Base-by-base conservation (phyloP, 1,140 invertebrate genomes). In the Homalodisca vitripennis region DNA sequence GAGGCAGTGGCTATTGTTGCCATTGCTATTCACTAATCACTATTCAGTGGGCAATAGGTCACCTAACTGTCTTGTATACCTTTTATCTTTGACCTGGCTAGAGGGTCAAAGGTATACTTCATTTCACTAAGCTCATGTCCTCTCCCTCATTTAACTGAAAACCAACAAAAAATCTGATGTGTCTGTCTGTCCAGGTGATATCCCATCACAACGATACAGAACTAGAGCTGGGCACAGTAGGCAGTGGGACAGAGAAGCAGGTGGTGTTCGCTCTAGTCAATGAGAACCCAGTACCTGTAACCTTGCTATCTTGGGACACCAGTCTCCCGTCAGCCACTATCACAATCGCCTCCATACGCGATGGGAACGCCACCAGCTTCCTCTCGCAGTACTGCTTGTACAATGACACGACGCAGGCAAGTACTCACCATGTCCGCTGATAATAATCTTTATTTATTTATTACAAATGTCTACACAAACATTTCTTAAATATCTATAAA, bases 151-250 rank as follows among this genome's bases (percentile, higher is more conserved):
- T n/a, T n/a, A n/a, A n/a, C n/a, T n/a, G n/a, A n/a, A n/a, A n/a
- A n/a, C n/a, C n/a, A n/a, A n/a, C n/a, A n/a, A n/a, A n/a, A n/a
- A n/a, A n/a, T n/a, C n/a, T n/a, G n/a, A n/a, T n/a, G n/a, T 41
- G 34, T 41, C 34, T 41, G 6, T 41, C 34, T 41, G 34, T 51
- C 3, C 26, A 60, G 55, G 55, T 60, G 55, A 60, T 55, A 14
- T 68, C 51, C 32, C 30, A n/a, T 34, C 41, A 71, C 51, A 73
- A 70, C 64, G 70, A 68, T 20, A 68, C 71, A 41, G 57, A 68
- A 70, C 81, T 93, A 73, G 88, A 92, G 80, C 88, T 93, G 78
- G 92, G 92, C 14, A 85, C 88, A 13, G 81, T 93, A n/a, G 87
- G 89, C 41, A 85, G 88, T 67, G 84, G 85, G 10, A 87, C 87